Evolutionary conservation across 1,140 invertebrate species (phyloP), one percentile per base, ranked within the genome.

Genomic region (Drosophila teissieri): DNA sequence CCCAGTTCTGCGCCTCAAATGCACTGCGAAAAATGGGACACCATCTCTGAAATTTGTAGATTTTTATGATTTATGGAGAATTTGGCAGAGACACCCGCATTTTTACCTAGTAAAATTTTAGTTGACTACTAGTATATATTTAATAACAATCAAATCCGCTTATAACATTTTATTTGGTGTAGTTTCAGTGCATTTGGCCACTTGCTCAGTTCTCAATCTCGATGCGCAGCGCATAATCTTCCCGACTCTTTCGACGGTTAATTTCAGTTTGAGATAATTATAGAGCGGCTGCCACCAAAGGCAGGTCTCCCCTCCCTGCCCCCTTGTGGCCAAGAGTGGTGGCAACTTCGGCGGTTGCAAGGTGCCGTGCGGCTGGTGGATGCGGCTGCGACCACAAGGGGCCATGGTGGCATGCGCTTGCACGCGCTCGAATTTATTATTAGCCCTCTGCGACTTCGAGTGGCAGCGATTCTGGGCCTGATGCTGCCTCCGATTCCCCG

Each of bases 231-330:
- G 80, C 84, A 88, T 89, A 89, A 89, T 89, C 84, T 89, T 78
- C 61, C 69, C 73, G 80, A 69, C 90, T 91, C 90, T 91, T 91
- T 91, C 90, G 85, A 88, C 86, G 90, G 90, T 91, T 91, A 91
- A 91, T 91, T 91, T 91, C 72, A 84, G 85, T 91, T 90, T 84
- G 90, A 91, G 90, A 91, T 91, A 91, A 91, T 91, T 91, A 91
- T 84, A 91, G 90, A 90, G 90, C 90, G 90, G 90, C 85, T 67
- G 67, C 61, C 80, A 81, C 61, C 86, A 90, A 90, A 89, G 78
- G 64, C 48, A 55, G 8, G 12, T 17, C 31, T 31, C 24, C 51
- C 63, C 63, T 8, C 7, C 40, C 34, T 3, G 0, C 37, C 37
- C 11, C 36, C 12, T 31, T 40, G 49, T n/a, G 12, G 27, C 27